Evolutionary conservation across 2,113 vertebrate species (phyloP), one percentile per base, ranked within the genome.

Genomic region (Tyrannus savana): DNA sequence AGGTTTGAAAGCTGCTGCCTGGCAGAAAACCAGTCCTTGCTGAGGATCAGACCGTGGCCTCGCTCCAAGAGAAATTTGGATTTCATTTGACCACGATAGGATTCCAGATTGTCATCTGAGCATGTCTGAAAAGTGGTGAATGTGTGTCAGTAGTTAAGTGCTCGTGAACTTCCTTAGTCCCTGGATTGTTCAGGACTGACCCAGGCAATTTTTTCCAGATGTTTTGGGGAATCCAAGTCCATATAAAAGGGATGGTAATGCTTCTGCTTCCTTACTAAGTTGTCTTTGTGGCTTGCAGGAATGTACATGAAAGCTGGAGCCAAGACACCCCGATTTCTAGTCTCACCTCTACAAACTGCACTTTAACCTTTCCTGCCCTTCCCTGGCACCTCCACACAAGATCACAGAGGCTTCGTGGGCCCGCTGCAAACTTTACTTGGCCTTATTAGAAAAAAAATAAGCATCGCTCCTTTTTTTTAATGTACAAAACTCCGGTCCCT

Each of bases 41-140:
- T 60, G 44, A 93, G 90, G 56, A 95, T 93, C 96, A 88, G 90
- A 30, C 90, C 16, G 1, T 96, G 95, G 95, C 95, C 86, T 90
- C 33, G 37, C 90, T 96, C 95, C 95, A 97, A 90, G 80, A 95
- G 93, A 97, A 97, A 96, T 96, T 96, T 95, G 96, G 96, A 92
- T 95, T 96, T 97, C 92, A 84, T 96, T 97, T 96, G 93, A 71
- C 95, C 80, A 89, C 39, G 79, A 84, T 84, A 91, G 83, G 92
- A 94, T 96, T 96, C 92, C 95, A 94, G 93, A 95, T 96, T 96
- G 96, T 93, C 96, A 96, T 92, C 95, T 93, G 96, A 97, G 95
- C 95, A 75, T 90, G 93, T 86, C 95, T 93, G 85, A 92, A 84
- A 95, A 96, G 92, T 88, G 92, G 93, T 75, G 88, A 96, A 85